Conservation (phyloP, 2,113 vertebrate genomes). For the Okapia johnstoni region DNA sequence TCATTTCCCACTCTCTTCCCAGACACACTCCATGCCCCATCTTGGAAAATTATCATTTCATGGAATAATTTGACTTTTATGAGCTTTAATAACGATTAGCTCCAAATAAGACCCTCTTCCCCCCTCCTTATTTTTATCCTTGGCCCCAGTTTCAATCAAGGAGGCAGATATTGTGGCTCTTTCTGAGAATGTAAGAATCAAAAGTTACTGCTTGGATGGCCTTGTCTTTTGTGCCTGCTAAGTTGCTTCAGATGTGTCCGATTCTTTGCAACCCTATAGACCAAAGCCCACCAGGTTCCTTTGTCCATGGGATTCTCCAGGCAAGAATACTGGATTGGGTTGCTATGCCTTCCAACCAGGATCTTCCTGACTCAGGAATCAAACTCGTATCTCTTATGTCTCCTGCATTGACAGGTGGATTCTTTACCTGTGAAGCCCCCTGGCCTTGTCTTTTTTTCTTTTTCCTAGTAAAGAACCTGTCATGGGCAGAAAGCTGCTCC, state of each 20-base stretch:
- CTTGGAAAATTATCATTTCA: slow-evolving; percentile 19
- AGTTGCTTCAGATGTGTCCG: background rate
- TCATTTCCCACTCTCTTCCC: slow-evolving; percentile 26
- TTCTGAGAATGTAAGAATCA: background rate
- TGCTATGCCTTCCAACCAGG: background rate
- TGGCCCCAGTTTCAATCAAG: background rate
- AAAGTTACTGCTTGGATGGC: background rate
- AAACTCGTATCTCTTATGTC: background rate
- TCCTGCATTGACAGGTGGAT: background rate
- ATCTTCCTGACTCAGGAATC: background rate
- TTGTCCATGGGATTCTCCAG: background rate
- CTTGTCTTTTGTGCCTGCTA: background rate
- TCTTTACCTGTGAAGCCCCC: background rate
- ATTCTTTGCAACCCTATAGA: background rate
- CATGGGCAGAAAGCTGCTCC: background rate
- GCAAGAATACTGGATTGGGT: background rate
- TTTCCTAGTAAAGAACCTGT: background rate
- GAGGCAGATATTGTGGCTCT: background rate
- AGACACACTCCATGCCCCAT: background rate
- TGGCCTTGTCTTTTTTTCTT: background rate
- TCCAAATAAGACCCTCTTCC: background rate
- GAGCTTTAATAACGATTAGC: background rate
- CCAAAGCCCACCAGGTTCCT: background rate
- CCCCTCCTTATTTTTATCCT: background rate
- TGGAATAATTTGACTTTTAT: background rate